These are phyloP conservation scores for Pharmacophagus antenor DNA, from an alignment of 2,888 invertebrate species.

Conservation along the genomic window DNA sequence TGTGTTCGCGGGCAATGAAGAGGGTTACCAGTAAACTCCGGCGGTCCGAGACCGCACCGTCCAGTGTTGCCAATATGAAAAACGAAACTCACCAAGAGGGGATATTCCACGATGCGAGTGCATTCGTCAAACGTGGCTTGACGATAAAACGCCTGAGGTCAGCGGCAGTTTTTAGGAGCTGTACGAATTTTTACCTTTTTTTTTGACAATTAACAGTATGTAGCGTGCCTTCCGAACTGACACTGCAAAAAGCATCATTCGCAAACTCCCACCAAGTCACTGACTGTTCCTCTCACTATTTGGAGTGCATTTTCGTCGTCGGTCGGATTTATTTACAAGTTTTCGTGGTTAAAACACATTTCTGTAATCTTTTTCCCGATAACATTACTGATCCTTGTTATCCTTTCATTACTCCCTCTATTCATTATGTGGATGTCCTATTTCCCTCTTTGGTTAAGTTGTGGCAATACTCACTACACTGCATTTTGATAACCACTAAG, in stretches of 20 bases:
- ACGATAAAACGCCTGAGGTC: slow-evolving; percentile 80
- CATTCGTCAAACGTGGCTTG: slow-evolving; percentile 75
- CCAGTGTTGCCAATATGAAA: slow-evolving; percentile 63
- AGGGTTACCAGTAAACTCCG: slow-evolving; percentile 56
- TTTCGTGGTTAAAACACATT: background rate
- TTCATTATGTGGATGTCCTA: slow-evolving; percentile 4
- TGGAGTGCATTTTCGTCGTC: no score
- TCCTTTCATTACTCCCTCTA: slow-evolving; percentile 2
- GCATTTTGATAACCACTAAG: slow-evolving; percentile 5
- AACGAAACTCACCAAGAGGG: slow-evolving; percentile 57
- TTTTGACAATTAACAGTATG: slow-evolving; percentile 59
- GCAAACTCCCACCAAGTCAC: slow-evolving; percentile 52
- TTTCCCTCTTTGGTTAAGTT: slow-evolving; percentile 12
- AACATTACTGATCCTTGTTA: slow-evolving; percentile 6
- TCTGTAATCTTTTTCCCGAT: background rate
- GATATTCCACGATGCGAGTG: slow-evolving; percentile 74
- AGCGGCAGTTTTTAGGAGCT: slow-evolving; percentile 71
- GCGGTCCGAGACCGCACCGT: slow-evolving; percentile 71
- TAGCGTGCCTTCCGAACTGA: slow-evolving; percentile 75
- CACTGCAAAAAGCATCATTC: slow-evolving; percentile 62
- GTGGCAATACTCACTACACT: slow-evolving; percentile 15
- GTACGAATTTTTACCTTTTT: slow-evolving; percentile 60
- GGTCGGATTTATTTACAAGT: slow-evolving; percentile 18
- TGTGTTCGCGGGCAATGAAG: slow-evolving; percentile 63
- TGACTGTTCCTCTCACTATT: no score